A percentile compares a stretch with the other conserved stretches of the same genome.
Conservation (phyloP, 2,888 invertebrate genomes). For the Paralinhomoeus sp. region DNA sequence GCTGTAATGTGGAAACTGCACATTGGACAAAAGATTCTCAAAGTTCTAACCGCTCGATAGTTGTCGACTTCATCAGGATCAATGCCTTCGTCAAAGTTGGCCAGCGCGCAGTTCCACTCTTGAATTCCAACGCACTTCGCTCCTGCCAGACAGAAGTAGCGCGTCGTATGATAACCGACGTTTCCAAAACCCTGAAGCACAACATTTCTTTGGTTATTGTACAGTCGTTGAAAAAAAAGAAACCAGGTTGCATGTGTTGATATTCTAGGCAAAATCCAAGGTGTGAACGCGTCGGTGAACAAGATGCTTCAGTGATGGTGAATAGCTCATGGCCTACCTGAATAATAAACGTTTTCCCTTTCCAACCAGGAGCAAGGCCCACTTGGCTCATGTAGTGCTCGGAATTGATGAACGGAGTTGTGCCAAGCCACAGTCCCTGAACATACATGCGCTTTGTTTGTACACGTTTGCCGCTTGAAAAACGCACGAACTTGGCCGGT, state of each 20-base stretch:
- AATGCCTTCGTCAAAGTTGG: conserved; percentile 64
- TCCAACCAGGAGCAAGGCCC: conserved; percentile 70
- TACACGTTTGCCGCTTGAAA: no score
- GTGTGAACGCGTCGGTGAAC: no score
- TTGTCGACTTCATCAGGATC: conserved; percentile 50
- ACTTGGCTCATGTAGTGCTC: conserved; percentile 64
- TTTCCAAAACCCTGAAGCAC: conserved; percentile 66
- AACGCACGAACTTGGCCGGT: conserved; percentile 43
- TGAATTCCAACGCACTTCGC: conserved; percentile 72
- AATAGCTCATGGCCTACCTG: conserved; percentile 33
- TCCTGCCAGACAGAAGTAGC: conserved; percentile 67
- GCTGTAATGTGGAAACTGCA: neutral
- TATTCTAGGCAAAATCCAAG: no score
- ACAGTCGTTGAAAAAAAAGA: no score
- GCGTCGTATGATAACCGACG: conserved; percentile 81
- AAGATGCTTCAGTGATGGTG: no score
- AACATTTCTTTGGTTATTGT: no score
- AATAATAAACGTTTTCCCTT: conserved; percentile 79
- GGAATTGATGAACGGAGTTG: conserved; percentile 45
- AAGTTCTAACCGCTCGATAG: conserved; percentile 29
- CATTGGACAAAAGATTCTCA: no score
- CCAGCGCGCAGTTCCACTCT: conserved; percentile 64
- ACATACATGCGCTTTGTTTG: no score
- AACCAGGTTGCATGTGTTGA: no score
- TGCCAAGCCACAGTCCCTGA: conserved; percentile 43